Conservation (phyloP, 35 echinoderm and acorn worm species). For the Apostichopus parvimensis region DNA sequence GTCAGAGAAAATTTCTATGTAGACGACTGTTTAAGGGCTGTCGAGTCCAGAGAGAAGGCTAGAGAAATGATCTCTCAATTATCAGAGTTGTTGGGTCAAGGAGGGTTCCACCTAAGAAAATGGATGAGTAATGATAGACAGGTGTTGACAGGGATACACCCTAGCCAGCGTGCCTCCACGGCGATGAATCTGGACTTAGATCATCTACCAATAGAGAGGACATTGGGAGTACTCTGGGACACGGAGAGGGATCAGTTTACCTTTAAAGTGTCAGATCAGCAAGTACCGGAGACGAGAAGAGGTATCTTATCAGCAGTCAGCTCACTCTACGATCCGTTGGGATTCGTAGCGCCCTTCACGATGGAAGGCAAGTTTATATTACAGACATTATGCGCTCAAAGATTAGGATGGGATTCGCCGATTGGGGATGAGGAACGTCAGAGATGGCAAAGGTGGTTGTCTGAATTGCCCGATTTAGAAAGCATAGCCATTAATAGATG, state of each 20-base stretch:
- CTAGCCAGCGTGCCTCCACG: not conserved
- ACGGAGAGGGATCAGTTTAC: conserved; percentile 20
- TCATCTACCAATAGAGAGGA: conserved; percentile 47
- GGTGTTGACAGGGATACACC: not conserved
- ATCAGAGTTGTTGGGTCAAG: conserved; percentile 2
- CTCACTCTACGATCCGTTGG: conserved; percentile 43
- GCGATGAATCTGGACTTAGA: not conserved
- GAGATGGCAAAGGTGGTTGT: conserved; percentile 1
- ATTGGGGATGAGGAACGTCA: not conserved
- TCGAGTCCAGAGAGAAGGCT: not conserved
- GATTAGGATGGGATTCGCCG: conserved; percentile 9
- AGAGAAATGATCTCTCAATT: not conserved
- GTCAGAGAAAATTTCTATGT: conserved; percentile 54
- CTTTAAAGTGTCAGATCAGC: conserved; percentile 16
- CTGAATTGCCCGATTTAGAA: conserved; percentile 21
- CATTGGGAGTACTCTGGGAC: conserved; percentile 22
- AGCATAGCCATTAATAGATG: conserved; percentile 24
- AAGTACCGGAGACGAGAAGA: not conserved
- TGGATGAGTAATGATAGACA: conserved; percentile 41
- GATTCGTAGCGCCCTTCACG: conserved; percentile 20
- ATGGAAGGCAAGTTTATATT: conserved; percentile 36
- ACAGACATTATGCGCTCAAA: conserved; percentile 10
- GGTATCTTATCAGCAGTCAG: no score
- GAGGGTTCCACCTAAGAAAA: conserved; percentile 43
- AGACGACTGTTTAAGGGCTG: conserved; percentile 53